Percentiles rank a stretch among this genome's conserved stretches.
Evolutionary conservation across 1,140 invertebrate species (phyloP).

Genomic region (Apis florea): DNA sequence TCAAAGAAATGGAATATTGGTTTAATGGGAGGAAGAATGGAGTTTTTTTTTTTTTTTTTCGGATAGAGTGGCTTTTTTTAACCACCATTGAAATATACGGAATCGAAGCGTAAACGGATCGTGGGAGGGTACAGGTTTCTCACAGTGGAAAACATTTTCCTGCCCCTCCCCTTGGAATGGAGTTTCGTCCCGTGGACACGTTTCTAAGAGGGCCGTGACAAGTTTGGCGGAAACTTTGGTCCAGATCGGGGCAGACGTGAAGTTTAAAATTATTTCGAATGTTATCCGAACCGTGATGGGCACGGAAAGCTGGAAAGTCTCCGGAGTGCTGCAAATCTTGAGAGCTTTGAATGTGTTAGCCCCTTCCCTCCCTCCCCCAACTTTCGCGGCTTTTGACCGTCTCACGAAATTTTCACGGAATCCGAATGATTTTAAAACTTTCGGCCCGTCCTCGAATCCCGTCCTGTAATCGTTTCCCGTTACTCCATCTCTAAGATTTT

Average conservation of each 20-base stretch:
- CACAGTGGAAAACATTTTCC: constrained; percentile 5
- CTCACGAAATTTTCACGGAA: constrained; percentile 29
- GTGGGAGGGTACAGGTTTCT: not conserved
- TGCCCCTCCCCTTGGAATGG: not conserved
- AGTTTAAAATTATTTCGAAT: constrained; percentile 53
- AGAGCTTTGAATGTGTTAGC: constrained; percentile 43
- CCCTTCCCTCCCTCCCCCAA: no score
- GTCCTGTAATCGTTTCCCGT: not conserved
- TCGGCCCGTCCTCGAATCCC: not conserved
- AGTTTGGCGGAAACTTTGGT: constrained; percentile 31
- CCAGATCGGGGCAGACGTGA: constrained; percentile 28
- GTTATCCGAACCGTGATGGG: constrained; percentile 47
- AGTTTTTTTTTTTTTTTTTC: no score
- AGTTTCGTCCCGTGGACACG: constrained; percentile 33
- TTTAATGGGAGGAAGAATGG: no score
- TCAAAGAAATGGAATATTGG: no score
- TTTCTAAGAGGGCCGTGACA: constrained; percentile 32
- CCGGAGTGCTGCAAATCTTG: constrained; percentile 41
- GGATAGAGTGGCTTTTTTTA: not conserved
- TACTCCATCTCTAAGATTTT: no score
- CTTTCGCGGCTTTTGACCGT: constrained; percentile 28
- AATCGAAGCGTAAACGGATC: no score
- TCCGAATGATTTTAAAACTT: constrained; percentile 33
- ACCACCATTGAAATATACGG: not conserved
- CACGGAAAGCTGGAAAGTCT: constrained; percentile 40